Conservation (phyloP, 1,140 invertebrate species). For the Apocrypta bakeri region DNA sequence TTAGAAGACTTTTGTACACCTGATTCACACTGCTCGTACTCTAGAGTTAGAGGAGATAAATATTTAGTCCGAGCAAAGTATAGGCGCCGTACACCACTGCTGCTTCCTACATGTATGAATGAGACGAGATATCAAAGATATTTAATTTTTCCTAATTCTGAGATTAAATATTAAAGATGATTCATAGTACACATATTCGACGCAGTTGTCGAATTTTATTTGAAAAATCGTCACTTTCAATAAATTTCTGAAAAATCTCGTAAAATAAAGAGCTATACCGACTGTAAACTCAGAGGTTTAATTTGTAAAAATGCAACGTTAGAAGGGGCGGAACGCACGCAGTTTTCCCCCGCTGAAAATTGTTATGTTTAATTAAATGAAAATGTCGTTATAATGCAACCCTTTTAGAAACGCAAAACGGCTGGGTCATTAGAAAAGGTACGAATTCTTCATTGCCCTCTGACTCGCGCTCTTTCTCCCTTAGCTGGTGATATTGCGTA, state of each 20-base stretch:
- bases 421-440: conserved; percentile 30
- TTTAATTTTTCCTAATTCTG: background rate
- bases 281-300: background rate
- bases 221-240: background rate
- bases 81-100: background rate
- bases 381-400: conserved; percentile 36
- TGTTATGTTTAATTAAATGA: conserved; percentile 47
- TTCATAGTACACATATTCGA: background rate
- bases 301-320: no score
- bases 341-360: background rate
- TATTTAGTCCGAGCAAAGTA: conserved; percentile 24
- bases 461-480: conserved; percentile 24
- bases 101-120: background rate
- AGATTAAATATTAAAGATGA: conserved; percentile 1
- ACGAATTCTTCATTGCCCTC: conserved; percentile 40
- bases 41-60: conserved; percentile 1
- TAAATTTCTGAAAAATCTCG: no score
- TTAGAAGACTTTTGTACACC: background rate
- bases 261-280: no score
- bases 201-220: no score
- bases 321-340: no score
- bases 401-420: conserved; percentile 5
- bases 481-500: conserved; percentile 40
- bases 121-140: background rate
- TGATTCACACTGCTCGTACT: conserved; percentile 1